These are phyloP conservation scores for Cuculus canorus DNA, from an alignment of 2,797 vertebrate species.

Conservation along the genomic window DNA sequence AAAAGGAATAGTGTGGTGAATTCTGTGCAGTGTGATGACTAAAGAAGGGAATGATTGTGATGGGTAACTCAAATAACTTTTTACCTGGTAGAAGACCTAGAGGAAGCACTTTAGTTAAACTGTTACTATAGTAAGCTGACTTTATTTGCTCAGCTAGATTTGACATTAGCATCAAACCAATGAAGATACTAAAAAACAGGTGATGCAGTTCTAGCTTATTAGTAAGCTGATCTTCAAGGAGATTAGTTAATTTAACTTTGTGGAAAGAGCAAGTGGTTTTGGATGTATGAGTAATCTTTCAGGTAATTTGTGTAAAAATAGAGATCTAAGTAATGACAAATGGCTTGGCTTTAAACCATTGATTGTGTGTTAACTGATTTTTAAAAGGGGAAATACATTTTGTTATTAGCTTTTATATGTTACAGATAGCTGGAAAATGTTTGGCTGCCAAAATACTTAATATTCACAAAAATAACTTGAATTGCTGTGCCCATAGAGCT, in stretches of 20 bases:
- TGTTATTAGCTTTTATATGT: neutral
- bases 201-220: neutral
- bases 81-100: neutral
- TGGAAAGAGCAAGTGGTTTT: neutral
- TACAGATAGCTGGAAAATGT: neutral
- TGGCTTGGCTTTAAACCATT: neutral
- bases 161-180: neutral
- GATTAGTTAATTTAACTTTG: neutral
- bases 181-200: neutral
- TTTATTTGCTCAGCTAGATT: neutral
- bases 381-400: neutral
- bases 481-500: neutral
- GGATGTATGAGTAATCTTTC: neutral
- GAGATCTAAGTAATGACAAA: neutral
- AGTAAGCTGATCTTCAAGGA: neutral
- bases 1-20: neutral
- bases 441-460: neutral
- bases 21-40: neutral
- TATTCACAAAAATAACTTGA: neutral
- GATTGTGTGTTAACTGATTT: neutral
- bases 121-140: neutral
- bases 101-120: neutral
- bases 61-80: neutral
- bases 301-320: neutral
- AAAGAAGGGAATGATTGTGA: neutral